phyloP scores from a whole-genome alignment of 2,888 invertebrate genomes.

The Tineola bisselliella region DNA sequence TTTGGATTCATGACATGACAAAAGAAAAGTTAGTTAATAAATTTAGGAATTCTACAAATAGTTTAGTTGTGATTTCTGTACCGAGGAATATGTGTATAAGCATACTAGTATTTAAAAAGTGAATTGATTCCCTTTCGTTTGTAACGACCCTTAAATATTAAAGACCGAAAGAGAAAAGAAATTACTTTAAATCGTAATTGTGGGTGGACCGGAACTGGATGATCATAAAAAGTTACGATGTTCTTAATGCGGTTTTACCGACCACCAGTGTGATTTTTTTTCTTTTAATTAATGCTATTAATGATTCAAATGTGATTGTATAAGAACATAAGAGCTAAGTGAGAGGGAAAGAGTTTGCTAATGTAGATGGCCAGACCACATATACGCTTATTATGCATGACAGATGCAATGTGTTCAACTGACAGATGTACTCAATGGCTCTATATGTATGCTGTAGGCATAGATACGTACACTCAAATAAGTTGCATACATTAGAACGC shows the following conservation, averaged over 20 bases:
- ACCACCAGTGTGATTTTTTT: neutral
- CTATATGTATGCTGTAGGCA: no score
- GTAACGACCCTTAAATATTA: neutral
- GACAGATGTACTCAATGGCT: no score
- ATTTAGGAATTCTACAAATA: no score
- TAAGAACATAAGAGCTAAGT: neutral
- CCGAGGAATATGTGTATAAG: no score
- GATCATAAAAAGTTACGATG: neutral
- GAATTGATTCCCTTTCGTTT: neutral
- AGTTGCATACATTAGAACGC: no score
- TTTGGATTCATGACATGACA: no score
- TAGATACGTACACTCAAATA: no score
- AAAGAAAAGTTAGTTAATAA: no score
- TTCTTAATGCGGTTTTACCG: neutral
- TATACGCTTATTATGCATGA: no score
- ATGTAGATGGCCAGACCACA: no score
- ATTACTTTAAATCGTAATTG: neutral
- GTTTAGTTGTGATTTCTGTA: no score
- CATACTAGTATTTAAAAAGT: neutral
- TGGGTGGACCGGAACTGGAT: neutral
- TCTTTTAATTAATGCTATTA: neutral
- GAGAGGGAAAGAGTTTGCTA: neutral
- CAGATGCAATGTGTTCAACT: no score
- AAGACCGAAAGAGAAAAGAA: neutral
- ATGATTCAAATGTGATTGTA: constrained; percentile 2